Conservation (phyloP, 2,797 vertebrate species). For the Lithobates sylvaticus region DNA sequence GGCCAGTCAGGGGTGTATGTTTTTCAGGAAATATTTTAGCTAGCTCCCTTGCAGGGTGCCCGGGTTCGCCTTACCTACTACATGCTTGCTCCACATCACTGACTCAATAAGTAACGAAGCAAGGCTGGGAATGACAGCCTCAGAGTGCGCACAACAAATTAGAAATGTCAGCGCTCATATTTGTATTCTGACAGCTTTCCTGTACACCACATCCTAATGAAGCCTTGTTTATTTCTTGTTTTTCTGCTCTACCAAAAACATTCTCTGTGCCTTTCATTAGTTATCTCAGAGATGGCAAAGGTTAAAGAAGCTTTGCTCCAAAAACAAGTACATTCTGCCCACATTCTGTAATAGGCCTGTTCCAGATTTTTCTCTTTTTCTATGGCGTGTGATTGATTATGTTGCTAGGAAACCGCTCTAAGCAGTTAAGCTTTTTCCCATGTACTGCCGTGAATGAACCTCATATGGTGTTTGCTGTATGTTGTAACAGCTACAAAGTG, state of each 20-base stretch:
- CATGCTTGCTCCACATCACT: no score
- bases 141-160: no score
- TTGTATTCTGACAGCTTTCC: no score
- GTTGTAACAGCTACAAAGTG: neutral
- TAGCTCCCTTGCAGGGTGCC: no score
- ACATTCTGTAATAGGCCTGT: constrained; percentile 8
- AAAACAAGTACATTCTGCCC: constrained; percentile 7
- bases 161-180: no score
- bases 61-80: no score
- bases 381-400: constrained; percentile 34
- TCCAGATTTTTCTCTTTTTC: neutral
- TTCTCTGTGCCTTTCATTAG: constrained; percentile 1
- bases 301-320: constrained; percentile 27
- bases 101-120: no score
- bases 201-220: neutral
- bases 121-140: no score
- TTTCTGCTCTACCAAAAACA: constrained; percentile 28
- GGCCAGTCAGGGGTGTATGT: no score
- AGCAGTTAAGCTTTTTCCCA: neutral
- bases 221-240: constrained; percentile 18
- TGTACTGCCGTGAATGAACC: neutral
- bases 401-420: constrained; percentile 48
- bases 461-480: neutral
- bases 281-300: constrained; percentile 38
- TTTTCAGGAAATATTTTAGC: no score